Percentiles rank a stretch among this genome's conserved stretches.
phyloP scores from a whole-genome alignment of 1,140 invertebrate species.

The Calliphora vicina region DNA sequence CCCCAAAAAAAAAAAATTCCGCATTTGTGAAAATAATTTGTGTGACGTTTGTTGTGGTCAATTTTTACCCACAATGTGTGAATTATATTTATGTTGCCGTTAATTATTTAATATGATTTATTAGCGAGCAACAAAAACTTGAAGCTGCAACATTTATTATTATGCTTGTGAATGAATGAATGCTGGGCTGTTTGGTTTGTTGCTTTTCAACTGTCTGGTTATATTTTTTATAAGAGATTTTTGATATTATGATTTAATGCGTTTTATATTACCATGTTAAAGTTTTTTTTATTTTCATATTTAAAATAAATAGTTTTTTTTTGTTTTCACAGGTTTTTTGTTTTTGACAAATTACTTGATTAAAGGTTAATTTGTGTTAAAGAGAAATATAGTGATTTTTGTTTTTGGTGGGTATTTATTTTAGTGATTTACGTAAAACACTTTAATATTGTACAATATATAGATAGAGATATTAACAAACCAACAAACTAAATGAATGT shows the following conservation, averaged over 20 bases:
- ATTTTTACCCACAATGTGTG: background rate
- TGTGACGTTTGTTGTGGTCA: background rate
- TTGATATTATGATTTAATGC: conserved; percentile 6
- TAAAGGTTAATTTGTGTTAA: conserved; percentile 17
- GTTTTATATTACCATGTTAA: background rate
- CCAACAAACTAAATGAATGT: background rate
- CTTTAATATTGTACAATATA: no score
- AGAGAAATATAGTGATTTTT: background rate
- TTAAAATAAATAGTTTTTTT: no score
- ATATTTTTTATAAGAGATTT: background rate
- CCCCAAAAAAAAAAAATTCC: no score
- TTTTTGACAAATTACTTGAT: conserved; percentile 17
- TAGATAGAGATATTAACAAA: background rate
- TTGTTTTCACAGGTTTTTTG: background rate
- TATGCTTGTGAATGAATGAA: no score
- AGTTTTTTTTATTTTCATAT: no score
- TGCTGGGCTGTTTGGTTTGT: background rate
- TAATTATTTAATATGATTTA: conserved; percentile 17
- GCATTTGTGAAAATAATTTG: background rate
- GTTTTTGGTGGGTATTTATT: background rate
- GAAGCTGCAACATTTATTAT: conserved; percentile 16
- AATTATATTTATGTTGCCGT: conserved; percentile 1
- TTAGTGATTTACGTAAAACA: background rate
- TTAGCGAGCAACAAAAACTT: background rate
- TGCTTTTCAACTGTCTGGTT: background rate